Conservation (phyloP, 2,113 vertebrate genomes). For the Oryzias woworae region DNA sequence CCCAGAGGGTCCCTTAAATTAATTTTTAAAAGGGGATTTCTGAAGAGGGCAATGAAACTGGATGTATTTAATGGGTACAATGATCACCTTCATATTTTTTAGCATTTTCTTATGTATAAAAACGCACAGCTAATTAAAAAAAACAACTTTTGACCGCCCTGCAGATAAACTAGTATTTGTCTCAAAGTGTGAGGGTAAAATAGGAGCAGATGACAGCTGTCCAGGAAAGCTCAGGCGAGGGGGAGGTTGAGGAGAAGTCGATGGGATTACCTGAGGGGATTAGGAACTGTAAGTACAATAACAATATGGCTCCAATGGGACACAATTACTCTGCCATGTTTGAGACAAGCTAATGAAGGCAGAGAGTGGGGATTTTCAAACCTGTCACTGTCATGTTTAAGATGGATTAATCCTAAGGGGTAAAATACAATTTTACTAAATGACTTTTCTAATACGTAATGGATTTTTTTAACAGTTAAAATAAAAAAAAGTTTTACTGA, state of each 20-base stretch:
- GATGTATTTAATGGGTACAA: constrained; percentile 70
- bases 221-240: constrained; percentile 48
- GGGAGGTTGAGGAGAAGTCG: constrained; percentile 48
- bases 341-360: constrained; percentile 63
- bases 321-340: constrained; percentile 63
- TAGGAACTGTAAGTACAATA: constrained; percentile 69
- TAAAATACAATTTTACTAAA: not conserved
- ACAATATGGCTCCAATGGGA: constrained; percentile 65
- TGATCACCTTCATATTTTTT: constrained; percentile 68
- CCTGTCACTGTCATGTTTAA: constrained; percentile 18
- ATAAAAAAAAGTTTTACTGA: too few relatives aligned
- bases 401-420: not conserved
- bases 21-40: constrained; percentile 70
- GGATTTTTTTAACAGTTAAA: not conserved
- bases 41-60: constrained; percentile 66
- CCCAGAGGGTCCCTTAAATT: constrained; percentile 56
- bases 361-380: not conserved
- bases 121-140: constrained; percentile 7
- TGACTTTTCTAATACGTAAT: not conserved
- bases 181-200: constrained; percentile 36
- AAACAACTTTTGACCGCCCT: constrained; percentile 41
- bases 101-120: constrained; percentile 38
- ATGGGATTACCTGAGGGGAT: constrained; percentile 76
- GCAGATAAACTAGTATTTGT: constrained; percentile 53
- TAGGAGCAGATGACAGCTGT: constrained; percentile 54